A percentile compares a stretch with the other conserved stretches of the same genome.
Conservation (phyloP, 2,113 vertebrate species). For the Chamaetylas fuelleborni region DNA sequence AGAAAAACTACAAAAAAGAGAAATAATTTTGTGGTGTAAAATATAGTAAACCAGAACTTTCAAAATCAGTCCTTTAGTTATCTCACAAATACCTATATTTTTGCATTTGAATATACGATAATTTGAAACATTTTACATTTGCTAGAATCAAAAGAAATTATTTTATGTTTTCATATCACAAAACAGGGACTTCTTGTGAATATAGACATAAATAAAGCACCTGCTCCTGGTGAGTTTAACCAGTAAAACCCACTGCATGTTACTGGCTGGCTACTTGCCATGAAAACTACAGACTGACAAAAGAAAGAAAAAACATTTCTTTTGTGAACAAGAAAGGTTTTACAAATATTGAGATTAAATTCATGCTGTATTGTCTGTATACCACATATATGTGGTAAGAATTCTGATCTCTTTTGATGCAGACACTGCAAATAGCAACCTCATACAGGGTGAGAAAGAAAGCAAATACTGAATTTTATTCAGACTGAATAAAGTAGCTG, state of each 20-base stretch:
- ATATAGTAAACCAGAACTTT: background rate
- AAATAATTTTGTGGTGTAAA: background rate
- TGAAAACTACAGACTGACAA: background rate
- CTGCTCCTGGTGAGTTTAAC: background rate
- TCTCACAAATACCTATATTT: background rate
- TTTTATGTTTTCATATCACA: background rate
- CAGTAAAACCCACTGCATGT: background rate
- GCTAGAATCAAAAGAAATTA: background rate
- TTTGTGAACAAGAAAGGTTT: background rate
- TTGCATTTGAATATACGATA: background rate
- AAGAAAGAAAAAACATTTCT: background rate
- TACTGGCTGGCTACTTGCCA: background rate
- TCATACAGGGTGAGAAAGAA: background rate
- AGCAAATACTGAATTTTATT: background rate
- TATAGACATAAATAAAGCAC: background rate
- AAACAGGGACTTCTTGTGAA: background rate
- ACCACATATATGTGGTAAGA: background rate
- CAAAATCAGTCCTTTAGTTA: background rate
- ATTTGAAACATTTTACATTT: background rate
- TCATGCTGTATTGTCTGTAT: background rate
- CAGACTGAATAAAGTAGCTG: background rate
- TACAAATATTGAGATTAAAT: background rate
- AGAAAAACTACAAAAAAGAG: background rate
- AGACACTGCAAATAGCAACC: background rate
- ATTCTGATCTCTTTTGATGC: background rate